Base-by-base conservation (phyloP, 2,888 invertebrate species). In the Dasypogon diadema region DNA sequence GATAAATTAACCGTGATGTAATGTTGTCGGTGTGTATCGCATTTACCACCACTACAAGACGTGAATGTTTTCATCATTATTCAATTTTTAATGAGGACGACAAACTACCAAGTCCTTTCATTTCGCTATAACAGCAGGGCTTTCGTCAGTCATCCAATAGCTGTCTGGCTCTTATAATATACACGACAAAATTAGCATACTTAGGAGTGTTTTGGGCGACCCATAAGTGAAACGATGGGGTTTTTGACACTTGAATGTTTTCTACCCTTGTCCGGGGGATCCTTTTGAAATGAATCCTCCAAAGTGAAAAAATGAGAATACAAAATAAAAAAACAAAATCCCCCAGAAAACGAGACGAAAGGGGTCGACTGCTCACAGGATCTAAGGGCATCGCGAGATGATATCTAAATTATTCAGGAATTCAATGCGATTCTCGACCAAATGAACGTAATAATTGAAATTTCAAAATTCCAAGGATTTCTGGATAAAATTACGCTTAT, bases 51-150 rank as follows among this genome's bases (percentile, higher is more conserved):
- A 30, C 8, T 37, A 65, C 8, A 60, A 46, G 37, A 65, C 24
- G 22, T 42, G 37, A 65, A n/a, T 48, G 48, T 24, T 46, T n/a
- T 65, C 24, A n/a, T 65, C 46, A 6, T 65, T 46, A 14, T 37
- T 34, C 60, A 65, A 42, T 63, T 63, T 63, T 63, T 63, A 65
- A 65, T 65, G 48, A 60, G 37, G 30, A 37, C 60, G 34, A 60
- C 16, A 60, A 60, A 60, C 34, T 65, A 46, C 14, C 14, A 24
- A 12, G 21, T 46, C 37, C 46, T 14, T 42, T 63, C 42, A 63
- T 18, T 16, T 4, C 12, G 22, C n/a, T n/a, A 63, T 42, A 63
- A 63, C 37, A 63, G 42, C 37, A 1, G n/a, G 42, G 22, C 37
- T 63, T 42, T 37, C 63, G 42, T 42, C 16, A 21, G 21, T 63